These are phyloP conservation scores for Thripadectes ignobilis DNA, from an alignment of 2,797 vertebrate genomes.

Conservation along the genomic window DNA sequence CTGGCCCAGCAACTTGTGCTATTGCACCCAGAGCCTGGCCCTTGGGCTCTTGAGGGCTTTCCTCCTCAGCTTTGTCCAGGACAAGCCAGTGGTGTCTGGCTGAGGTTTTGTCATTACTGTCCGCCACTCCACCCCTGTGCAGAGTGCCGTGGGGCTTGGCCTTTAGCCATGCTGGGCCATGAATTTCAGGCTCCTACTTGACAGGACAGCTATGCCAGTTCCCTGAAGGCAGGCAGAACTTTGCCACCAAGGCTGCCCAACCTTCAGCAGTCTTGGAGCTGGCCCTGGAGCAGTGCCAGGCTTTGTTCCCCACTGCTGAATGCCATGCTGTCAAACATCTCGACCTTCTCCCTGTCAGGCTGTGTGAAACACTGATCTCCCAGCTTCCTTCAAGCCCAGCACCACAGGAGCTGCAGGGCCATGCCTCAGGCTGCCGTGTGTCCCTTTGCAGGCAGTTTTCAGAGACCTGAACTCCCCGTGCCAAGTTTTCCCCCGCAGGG, in stretches of 20 bases:
- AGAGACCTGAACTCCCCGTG: background rate
- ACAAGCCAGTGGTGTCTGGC: background rate
- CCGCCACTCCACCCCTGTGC: accelerated
- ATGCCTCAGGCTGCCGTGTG: background rate
- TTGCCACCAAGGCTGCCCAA: background rate
- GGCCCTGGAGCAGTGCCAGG: accelerated
- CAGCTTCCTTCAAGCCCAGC: background rate
- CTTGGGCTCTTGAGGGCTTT: accelerated
- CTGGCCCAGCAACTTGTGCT: background rate
- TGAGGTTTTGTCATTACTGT: background rate
- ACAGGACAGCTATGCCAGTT: background rate
- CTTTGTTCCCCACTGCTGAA: background rate
- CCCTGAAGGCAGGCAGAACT: background rate
- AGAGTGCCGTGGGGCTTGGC: background rate
- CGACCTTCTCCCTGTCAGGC: accelerated
- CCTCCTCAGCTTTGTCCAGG: background rate
- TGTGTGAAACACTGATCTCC: background rate
- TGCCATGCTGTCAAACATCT: background rate
- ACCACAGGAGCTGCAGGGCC: background rate
- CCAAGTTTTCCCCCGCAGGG: background rate
- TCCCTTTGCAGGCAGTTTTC: background rate
- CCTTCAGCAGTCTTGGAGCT: background rate
- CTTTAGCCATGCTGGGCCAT: background rate
- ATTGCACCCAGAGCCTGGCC: no score
- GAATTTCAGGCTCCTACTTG: background rate